These are phyloP conservation scores for Halictus ligatus DNA, from an alignment of 2,888 invertebrate genomes.

Conservation along the genomic window DNA sequence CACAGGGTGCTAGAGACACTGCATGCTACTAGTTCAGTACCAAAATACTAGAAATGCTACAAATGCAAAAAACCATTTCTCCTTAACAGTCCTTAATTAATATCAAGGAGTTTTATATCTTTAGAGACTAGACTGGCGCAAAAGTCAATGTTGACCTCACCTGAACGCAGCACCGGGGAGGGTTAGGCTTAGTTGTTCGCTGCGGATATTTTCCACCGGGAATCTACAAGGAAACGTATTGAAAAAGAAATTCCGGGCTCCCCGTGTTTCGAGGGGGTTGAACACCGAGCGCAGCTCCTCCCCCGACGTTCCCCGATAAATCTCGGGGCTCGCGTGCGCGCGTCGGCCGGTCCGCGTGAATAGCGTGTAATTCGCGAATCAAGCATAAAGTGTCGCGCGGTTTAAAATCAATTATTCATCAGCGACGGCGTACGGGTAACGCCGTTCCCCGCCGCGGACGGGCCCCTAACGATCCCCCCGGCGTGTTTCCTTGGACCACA, in stretches of 20 bases:
- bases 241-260: not conserved
- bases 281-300: not conserved
- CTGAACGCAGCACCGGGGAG: too few relatives aligned
- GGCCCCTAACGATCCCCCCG: slow-evolving; percentile 45
- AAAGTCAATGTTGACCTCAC: too few relatives aligned
- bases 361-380: slow-evolving; percentile 52
- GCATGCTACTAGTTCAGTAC: too few relatives aligned
- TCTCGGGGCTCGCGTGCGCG: slow-evolving; percentile 41
- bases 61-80: too few relatives aligned
- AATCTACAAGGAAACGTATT: too few relatives aligned
- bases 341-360: slow-evolving; percentile 21
- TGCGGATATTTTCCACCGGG: too few relatives aligned
- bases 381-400: slow-evolving; percentile 53
- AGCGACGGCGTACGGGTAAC: not conserved
- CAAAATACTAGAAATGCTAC: too few relatives aligned
- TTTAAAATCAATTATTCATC: slow-evolving; percentile 59
- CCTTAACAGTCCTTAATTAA: too few relatives aligned
- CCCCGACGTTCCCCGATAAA: slow-evolving; percentile 11
- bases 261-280: not conserved
- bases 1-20: too few relatives aligned
- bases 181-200: too few relatives aligned
- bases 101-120: too few relatives aligned
- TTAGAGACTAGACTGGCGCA: too few relatives aligned
- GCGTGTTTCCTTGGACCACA: slow-evolving; percentile 52
- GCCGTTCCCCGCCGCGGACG: slow-evolving; percentile 24